Evolutionary conservation across 2,797 vertebrate genomes (phyloP).

Genomic region (Malurus leucopterus): DNA sequence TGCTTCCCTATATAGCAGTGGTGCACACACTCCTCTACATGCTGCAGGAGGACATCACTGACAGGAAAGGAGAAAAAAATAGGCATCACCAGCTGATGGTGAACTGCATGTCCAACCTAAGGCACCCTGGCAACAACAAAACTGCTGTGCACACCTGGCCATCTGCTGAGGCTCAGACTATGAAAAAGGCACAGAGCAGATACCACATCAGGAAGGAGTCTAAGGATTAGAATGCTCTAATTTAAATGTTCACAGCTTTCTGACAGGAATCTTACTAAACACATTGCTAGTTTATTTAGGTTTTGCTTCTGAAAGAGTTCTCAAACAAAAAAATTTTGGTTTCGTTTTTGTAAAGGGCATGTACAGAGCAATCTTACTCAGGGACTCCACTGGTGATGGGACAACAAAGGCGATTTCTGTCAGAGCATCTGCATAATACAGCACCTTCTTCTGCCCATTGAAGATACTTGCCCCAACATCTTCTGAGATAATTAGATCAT

Average conservation of each 20-base stretch:
- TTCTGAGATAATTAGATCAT: conserved; percentile 76
- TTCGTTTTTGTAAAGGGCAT: background rate
- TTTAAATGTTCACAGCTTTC: background rate
- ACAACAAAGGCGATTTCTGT: conserved; percentile 90
- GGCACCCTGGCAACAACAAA: background rate
- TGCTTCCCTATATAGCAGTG: background rate
- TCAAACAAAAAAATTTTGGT: rapidly evolving
- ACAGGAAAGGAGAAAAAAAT: background rate
- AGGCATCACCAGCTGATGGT: background rate
- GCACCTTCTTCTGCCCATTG: conserved; percentile 84
- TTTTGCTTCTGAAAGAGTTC: background rate
- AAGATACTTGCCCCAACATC: conserved; percentile 86
- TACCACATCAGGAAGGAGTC: background rate
- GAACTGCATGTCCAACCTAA: background rate
- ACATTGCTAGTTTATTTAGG: background rate
- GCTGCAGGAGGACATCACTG: background rate
- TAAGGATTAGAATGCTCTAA: background rate
- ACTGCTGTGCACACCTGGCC: background rate
- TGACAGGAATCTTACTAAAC: background rate
- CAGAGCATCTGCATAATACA: conserved; percentile 86
- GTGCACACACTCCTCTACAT: background rate
- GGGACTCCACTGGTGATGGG: conserved; percentile 82
- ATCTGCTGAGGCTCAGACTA: background rate
- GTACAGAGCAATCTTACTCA: conserved; percentile 75
- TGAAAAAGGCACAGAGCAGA: background rate